Percentiles rank a stretch among this genome's conserved stretches.
Conservation (phyloP, 2,888 invertebrate species). For the Rotaria socialis region DNA sequence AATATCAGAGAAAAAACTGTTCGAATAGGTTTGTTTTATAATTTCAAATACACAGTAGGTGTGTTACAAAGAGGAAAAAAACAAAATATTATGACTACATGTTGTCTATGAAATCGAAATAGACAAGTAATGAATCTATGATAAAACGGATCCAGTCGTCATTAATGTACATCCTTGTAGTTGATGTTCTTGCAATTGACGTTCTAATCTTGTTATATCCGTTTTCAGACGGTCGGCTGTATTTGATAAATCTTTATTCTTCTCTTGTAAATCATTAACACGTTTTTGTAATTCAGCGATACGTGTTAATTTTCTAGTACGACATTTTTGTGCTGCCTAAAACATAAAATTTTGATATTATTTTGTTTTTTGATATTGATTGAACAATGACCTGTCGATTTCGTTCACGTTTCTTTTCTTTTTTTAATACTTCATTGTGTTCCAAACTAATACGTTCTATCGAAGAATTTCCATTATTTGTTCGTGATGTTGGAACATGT, state of each 20-base stretch:
- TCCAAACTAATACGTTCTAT: constrained; percentile 4
- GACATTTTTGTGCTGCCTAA: constrained; percentile 43
- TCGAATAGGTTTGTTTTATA: too few species aligned
- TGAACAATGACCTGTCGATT: constrained; percentile 24
- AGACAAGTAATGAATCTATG: neutral
- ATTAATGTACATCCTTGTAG: constrained; percentile 2
- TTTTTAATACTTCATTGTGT: neutral
- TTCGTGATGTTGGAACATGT: neutral
- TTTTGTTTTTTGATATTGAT: too few species aligned
- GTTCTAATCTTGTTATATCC: constrained; percentile 19
- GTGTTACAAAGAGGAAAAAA: neutral
- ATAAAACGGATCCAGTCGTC: neutral
- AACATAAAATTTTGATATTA: too few species aligned
- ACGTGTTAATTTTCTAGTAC: constrained; percentile 42
- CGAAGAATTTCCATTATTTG: neutral
- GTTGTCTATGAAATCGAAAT: neutral
- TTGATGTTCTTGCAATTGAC: constrained; percentile 33
- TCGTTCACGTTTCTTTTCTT: constrained; percentile 28
- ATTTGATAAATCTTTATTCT: neutral
- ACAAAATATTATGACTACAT: neutral
- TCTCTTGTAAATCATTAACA: constrained; percentile 41
- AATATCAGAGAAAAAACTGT: constrained; percentile 1
- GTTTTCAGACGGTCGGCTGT: neutral
- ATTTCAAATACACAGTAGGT: neutral
- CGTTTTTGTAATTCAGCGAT: constrained; percentile 43